Evolutionary conservation across 2,113 vertebrate genomes (phyloP).

Genomic region (Thinocorus orbignyianus): DNA sequence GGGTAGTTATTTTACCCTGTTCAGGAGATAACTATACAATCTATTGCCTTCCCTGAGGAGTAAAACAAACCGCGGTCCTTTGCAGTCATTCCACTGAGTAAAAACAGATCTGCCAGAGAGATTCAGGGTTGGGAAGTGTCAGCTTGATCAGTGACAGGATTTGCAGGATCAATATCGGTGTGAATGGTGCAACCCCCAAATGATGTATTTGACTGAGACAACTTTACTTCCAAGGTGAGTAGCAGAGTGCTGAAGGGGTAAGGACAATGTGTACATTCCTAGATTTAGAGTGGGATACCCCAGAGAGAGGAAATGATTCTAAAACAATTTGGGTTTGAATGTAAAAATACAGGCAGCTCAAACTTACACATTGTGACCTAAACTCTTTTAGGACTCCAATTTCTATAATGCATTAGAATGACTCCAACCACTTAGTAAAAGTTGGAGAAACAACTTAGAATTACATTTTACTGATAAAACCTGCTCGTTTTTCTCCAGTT

Average conservation of each 20-base stretch:
- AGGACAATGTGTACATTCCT: fast-evolving
- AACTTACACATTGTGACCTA: background rate
- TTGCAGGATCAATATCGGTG: background rate
- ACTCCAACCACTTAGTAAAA: background rate
- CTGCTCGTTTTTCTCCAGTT: background rate
- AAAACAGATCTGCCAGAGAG: background rate
- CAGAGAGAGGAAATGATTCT: background rate
- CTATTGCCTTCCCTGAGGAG: constrained; percentile 87
- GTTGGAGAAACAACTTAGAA: background rate
- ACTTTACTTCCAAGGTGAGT: constrained; percentile 4
- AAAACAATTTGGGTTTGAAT: background rate
- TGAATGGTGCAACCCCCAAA: background rate
- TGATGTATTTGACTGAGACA: background rate
- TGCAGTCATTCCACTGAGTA: background rate
- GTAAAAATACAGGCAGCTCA: background rate
- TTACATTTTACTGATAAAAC: background rate
- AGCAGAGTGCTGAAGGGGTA: background rate
- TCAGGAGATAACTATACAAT: constrained; percentile 88
- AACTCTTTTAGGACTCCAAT: background rate
- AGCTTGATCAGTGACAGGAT: background rate
- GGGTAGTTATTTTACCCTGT: constrained; percentile 86
- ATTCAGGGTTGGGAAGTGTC: background rate
- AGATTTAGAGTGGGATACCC: background rate
- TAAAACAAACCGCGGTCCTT: constrained; percentile 69
- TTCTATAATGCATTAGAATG: background rate